phyloP scores from a whole-genome alignment of 2,888 invertebrate genomes.

The Eupithecia pulchellata region DNA sequence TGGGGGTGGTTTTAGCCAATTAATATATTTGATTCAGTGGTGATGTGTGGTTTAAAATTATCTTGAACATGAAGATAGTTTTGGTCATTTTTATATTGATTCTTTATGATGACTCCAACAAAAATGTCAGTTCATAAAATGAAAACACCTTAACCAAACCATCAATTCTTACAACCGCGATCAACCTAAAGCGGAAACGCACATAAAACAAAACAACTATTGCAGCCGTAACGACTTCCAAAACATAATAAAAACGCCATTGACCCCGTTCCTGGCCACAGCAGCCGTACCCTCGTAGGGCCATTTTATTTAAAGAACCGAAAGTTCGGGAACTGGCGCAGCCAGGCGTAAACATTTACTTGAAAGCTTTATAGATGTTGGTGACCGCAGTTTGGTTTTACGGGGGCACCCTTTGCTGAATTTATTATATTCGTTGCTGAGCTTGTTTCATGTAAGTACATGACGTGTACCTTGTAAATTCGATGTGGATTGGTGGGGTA shows the following conservation, averaged over 20 bases:
- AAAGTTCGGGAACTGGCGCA: constrained; percentile 65
- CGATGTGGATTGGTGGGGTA: not conserved
- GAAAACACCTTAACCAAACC: not conserved
- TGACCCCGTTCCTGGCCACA: constrained; percentile 49
- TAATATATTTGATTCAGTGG: too few species aligned
- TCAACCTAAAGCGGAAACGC: constrained; percentile 32
- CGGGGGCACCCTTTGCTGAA: constrained; percentile 51
- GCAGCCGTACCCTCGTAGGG: constrained; percentile 57
- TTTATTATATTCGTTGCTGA: constrained; percentile 49
- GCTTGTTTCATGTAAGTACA: constrained; percentile 44
- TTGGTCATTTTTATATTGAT: not conserved
- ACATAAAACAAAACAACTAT: constrained; percentile 39
- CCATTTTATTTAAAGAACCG: constrained; percentile 75
- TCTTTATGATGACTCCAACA: not conserved
- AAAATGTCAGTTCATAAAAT: not conserved
- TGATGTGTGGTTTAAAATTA: too few species aligned
- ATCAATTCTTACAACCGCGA: constrained; percentile 24
- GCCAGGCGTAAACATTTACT: constrained; percentile 78
- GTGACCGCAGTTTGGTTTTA: constrained; percentile 73
- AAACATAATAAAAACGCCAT: constrained; percentile 46
- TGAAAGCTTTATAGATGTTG: constrained; percentile 80
- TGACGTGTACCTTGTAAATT: not conserved
- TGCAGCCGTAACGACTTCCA: constrained; percentile 34
- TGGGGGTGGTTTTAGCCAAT: not conserved
- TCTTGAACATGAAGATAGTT: not conserved